Evolutionary conservation across 2,888 invertebrate species (phyloP), one percentile per base, ranked within the genome.

Genomic region (Drosophila pegasa): DNA sequence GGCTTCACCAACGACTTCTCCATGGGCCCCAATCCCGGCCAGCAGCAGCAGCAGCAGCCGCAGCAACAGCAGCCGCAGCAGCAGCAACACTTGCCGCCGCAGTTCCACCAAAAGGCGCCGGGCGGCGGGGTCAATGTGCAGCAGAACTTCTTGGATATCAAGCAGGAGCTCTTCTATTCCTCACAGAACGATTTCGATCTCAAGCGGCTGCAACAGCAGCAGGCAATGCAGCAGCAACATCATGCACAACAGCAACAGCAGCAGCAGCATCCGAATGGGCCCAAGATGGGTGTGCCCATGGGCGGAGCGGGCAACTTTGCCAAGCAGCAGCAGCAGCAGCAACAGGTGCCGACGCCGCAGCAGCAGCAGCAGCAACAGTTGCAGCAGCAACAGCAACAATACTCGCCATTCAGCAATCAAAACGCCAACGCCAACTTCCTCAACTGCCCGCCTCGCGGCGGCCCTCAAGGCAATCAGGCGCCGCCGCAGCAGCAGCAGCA

Each of bases 341-440:
- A 90, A 72, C 91, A 91, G 73, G 80, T 87, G 59, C 87, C 84
- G 47, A 79, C 75, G 50, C 67, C 54, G 47, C 83, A 81, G 60
- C 90, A 89, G 54, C 90, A 87, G 47, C 91, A 87, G 50, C 91
- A 89, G 56, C 90, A 51, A 35, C 50, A 88, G 48, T 90, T 89
- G 65, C 86, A 88, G 56, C 85, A 78, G 62, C 89, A 79, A 68
- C 90, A 91, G 78, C 92, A 95, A 89, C 95, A 94, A 92, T 95
- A 95, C 92, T 95, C 95, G 80, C 95, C 95, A 55, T 95, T 85
- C 58, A 78, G 94, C 86, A 94, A 94, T 61, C 81, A 82, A 66
- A 82, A 85, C 40, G 81, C 83, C 56, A 90, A 87, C 60, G 87
- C 86, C 62, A 90, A 89, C 74, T 92, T 90, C 80, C 91, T 92